These are phyloP conservation scores for Lytechinus variegatus DNA, from an alignment of 35 echinoderm and acorn worm species.

Conservation along the genomic window DNA sequence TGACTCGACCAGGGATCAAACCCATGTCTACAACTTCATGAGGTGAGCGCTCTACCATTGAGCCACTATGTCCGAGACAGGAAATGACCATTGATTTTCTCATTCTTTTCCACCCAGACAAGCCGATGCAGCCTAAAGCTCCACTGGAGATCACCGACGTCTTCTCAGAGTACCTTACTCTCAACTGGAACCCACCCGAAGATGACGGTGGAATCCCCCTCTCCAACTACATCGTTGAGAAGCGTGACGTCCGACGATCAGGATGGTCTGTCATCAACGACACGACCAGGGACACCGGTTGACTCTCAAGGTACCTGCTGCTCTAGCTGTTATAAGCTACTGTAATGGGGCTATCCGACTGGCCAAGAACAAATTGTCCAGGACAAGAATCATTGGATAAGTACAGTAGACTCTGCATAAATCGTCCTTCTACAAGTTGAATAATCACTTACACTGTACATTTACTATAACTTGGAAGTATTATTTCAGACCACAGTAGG, in stretches of 20 bases:
- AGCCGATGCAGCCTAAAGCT: conserved; percentile 77
- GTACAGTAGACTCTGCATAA: no score
- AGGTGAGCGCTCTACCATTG: no score
- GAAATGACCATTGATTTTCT: neutral
- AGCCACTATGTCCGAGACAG: neutral
- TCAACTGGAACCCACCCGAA: conserved; percentile 91
- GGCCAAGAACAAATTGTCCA: no score
- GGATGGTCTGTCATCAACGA: conserved; percentile 88
- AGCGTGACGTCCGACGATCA: conserved; percentile 74
- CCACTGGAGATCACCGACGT: conserved; percentile 86
- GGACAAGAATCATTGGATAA: no score
- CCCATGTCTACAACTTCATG: no score
- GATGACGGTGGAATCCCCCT: conserved; percentile 88
- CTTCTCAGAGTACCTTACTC: conserved; percentile 65
- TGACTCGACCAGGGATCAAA: no score
- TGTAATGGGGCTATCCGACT: no score
- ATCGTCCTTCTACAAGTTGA: no score
- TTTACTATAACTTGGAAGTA: no score
- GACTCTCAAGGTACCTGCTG: conserved; percentile 72
- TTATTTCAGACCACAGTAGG: no score
- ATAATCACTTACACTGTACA: no score
- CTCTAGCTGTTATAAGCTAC: no score
- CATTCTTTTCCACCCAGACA: conserved; percentile 50
- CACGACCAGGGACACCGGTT: conserved; percentile 70
- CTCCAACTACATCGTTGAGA: conserved; percentile 92